A percentile compares a stretch with the other conserved stretches of the same genome.
These are phyloP conservation scores for Sesia apiformis DNA, from an alignment of 2,888 invertebrate genomes.

Conservation along the genomic window DNA sequence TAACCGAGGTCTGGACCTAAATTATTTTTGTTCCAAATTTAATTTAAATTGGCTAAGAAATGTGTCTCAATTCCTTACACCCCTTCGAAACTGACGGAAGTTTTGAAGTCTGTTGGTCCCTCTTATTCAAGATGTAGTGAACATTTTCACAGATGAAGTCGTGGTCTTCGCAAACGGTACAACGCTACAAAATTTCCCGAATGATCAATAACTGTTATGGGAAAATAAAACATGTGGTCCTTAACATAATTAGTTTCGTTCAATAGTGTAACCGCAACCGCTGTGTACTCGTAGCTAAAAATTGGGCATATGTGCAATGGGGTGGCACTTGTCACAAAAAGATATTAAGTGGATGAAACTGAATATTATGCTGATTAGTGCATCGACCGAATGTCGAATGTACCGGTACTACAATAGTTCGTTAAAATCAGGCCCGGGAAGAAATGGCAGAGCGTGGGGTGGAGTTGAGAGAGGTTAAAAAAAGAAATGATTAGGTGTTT, in stretches of 20 bases:
- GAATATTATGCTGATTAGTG: slow-evolving; percentile 58
- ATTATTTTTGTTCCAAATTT: too few species aligned
- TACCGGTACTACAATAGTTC: slow-evolving; percentile 34
- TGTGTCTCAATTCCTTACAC: too few species aligned
- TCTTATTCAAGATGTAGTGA: too few species aligned
- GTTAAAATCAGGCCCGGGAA: slow-evolving; percentile 42
- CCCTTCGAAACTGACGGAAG: too few species aligned
- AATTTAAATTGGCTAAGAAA: too few species aligned
- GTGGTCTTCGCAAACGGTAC: too few species aligned
- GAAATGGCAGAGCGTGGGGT: slow-evolving; percentile 13
- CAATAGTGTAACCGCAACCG: slow-evolving; percentile 16
- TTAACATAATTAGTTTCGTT: slow-evolving; percentile 8
- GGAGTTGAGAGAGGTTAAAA: slow-evolving; percentile 10
- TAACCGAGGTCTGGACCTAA: too few species aligned
- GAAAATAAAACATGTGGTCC: slow-evolving; percentile 21
- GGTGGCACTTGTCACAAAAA: slow-evolving; percentile 51
- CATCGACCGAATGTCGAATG: slow-evolving; percentile 23
- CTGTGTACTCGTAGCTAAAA: slow-evolving; percentile 19
- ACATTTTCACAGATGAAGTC: too few species aligned
- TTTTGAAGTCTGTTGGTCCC: too few species aligned
- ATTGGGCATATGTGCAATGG: slow-evolving; percentile 49
- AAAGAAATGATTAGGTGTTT: too few species aligned
- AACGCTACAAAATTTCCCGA: too few species aligned
- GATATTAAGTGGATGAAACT: slow-evolving; percentile 54
- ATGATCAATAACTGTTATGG: slow-evolving; percentile 5